phyloP scores from a whole-genome alignment of 2,113 vertebrate genomes.

The Thoracochromis brauschi region DNA sequence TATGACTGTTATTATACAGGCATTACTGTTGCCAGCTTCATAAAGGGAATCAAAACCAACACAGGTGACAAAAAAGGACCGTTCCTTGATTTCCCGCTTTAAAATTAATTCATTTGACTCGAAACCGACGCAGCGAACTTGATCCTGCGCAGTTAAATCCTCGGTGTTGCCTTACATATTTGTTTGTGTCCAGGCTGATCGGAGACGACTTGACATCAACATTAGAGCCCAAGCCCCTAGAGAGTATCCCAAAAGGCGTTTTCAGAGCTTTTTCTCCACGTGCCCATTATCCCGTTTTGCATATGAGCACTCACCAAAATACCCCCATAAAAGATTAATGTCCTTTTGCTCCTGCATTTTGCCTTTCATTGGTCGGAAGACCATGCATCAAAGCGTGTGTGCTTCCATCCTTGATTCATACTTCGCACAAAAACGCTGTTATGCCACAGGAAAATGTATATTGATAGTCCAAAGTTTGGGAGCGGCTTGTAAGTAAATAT shows the following conservation, averaged over 20 bases:
- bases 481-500: slow-evolving; percentile 73
- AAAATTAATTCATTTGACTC: background rate
- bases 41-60: slow-evolving; percentile 10
- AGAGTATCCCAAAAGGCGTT: slow-evolving; percentile 39
- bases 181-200: slow-evolving; percentile 28
- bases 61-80: slow-evolving; percentile 9
- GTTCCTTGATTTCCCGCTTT: background rate
- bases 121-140: background rate
- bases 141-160: background rate
- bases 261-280: slow-evolving; percentile 46
- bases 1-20: slow-evolving; percentile 14
- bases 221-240: slow-evolving; percentile 18
- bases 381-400: slow-evolving; percentile 70
- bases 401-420: slow-evolving; percentile 65
- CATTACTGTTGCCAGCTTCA: background rate
- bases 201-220: slow-evolving; percentile 34
- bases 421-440: slow-evolving; percentile 60
- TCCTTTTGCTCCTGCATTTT: slow-evolving; percentile 52
- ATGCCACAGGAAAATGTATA: slow-evolving; percentile 71
- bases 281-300: slow-evolving; percentile 64
- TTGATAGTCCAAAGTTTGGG: slow-evolving; percentile 72
- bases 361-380: slow-evolving; percentile 68
- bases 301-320: slow-evolving; percentile 67
- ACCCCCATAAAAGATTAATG: slow-evolving; percentile 72
- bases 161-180: slow-evolving; percentile 1